A percentile compares a stretch with the other conserved stretches of the same genome.
Conservation (phyloP, 2,113 vertebrate genomes). For the Genyomyrus donnyi region DNA sequence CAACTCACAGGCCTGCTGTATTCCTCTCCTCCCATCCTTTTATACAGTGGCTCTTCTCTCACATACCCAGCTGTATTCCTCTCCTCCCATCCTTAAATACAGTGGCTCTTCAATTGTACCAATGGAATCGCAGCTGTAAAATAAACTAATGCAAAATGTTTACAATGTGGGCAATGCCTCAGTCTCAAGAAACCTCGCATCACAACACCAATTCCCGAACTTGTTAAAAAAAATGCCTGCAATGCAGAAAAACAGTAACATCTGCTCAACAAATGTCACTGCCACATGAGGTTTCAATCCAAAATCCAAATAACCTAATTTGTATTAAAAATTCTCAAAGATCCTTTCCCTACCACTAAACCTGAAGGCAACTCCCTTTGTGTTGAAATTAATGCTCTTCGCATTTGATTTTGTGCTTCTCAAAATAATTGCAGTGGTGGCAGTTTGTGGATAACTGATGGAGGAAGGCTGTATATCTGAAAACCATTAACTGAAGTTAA, state of each 20-base stretch:
- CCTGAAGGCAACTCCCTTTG: not conserved
- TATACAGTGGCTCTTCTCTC: not conserved
- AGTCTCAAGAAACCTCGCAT: constrained; percentile 22
- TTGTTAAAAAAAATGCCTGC: constrained; percentile 11
- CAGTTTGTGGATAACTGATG: not conserved
- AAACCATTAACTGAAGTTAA: not conserved
- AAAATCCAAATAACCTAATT: constrained; percentile 26
- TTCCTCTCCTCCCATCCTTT: not conserved
- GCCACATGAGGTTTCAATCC: constrained; percentile 25
- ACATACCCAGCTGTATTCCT: too few relatives aligned
- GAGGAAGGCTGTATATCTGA: not conserved
- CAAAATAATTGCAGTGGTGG: not conserved
- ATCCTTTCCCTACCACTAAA: not conserved
- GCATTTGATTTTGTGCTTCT: not conserved
- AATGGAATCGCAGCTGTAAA: not conserved
- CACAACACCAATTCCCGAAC: constrained; percentile 8
- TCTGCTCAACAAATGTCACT: constrained; percentile 35
- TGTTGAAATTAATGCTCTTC: not conserved
- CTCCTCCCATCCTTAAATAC: not conserved
- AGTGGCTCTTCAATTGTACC: not conserved
- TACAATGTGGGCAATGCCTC: not conserved
- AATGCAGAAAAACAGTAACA: constrained; percentile 37
- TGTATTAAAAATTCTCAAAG: constrained; percentile 19
- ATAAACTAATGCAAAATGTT: constrained; percentile 8
- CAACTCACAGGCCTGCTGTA: too few relatives aligned